Conservation (phyloP, 2,113 vertebrate species). For the Mesoclemmys tuberculata region DNA sequence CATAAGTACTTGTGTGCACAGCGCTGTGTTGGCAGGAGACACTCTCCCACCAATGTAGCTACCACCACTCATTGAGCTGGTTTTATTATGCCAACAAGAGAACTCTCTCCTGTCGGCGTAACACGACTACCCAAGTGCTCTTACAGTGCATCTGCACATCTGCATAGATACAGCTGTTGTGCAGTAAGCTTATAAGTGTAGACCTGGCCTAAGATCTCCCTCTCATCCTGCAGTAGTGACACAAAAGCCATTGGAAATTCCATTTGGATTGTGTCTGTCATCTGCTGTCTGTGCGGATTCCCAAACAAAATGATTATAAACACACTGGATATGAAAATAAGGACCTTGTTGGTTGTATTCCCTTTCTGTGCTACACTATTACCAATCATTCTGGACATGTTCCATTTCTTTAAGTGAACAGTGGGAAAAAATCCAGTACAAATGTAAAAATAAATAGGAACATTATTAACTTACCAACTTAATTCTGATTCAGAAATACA, state of each 20-base stretch:
- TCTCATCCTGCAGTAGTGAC: background rate
- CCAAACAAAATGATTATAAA: background rate
- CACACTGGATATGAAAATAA: background rate
- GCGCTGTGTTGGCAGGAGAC: too few relatives aligned
- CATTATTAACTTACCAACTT: background rate
- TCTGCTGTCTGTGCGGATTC: background rate
- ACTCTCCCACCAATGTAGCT: too few relatives aligned
- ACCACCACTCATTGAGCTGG: too few relatives aligned
- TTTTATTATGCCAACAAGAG: too few relatives aligned
- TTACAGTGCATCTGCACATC: too few relatives aligned
- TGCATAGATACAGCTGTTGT: too few relatives aligned
- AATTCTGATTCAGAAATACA: fast-evolving
- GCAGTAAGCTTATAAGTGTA: too few relatives aligned
- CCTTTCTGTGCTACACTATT: background rate
- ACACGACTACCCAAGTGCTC: too few relatives aligned
- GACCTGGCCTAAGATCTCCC: background rate
- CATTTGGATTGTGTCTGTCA: background rate
- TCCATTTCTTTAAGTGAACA: conserved; percentile 4
- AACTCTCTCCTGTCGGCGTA: too few relatives aligned
- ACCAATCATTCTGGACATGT: fast-evolving
- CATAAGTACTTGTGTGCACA: too few relatives aligned
- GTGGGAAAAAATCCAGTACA: background rate
- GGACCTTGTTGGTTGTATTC: background rate
- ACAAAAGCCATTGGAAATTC: background rate
- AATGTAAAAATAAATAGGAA: background rate